Evolutionary conservation across 2,888 invertebrate genomes (phyloP).

Genomic region (Hypselothyrea guttata): DNA sequence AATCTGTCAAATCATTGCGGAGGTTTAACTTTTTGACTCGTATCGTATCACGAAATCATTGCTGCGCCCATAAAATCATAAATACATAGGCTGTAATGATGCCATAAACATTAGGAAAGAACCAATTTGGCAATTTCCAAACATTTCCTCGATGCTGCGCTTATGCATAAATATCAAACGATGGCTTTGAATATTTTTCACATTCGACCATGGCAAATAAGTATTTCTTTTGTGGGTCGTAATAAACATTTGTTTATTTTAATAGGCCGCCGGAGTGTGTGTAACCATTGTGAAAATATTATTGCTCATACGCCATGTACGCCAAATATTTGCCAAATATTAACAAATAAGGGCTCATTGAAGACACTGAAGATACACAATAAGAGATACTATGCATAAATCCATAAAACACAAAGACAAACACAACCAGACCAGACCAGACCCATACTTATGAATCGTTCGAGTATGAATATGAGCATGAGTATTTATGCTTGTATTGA

Average conservation of each 20-base stretch:
- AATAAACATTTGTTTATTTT: constrained; percentile 71
- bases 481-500: constrained; percentile 55
- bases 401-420: constrained; percentile 72
- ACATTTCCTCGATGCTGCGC: constrained; percentile 30
- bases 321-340: constrained; percentile 75
- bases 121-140: constrained; percentile 66
- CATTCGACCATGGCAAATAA: constrained; percentile 21
- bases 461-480: constrained; percentile 1
- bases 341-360: constrained; percentile 72
- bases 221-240: constrained; percentile 10
- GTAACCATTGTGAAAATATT: constrained; percentile 65
- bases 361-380: constrained; percentile 44
- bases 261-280: constrained; percentile 67
- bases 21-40: constrained; percentile 29
- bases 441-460: neutral
- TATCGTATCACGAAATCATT: constrained; percentile 20
- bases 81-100: constrained; percentile 28
- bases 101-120: constrained; percentile 67
- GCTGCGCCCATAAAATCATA: constrained; percentile 16
- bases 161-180: constrained; percentile 53
- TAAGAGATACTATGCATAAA: constrained; percentile 60
- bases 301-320: constrained; percentile 72
- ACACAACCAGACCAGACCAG: constrained; percentile 33
- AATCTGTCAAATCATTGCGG: constrained; percentile 29
- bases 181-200: constrained; percentile 57